phyloP scores from a whole-genome alignment of 1,140 invertebrate species.

The Periplaneta americana region DNA sequence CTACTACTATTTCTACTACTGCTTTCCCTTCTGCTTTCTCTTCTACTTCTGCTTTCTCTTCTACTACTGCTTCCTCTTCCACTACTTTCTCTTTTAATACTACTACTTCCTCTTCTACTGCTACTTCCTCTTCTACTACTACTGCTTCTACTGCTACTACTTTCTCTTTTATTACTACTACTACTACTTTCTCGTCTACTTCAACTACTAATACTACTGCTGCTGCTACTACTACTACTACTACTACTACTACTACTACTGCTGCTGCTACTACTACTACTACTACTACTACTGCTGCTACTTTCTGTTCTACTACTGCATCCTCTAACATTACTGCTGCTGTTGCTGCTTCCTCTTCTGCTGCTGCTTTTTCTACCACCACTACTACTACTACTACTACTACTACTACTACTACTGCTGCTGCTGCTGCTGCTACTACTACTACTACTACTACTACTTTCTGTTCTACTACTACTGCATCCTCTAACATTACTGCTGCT shows the following conservation, averaged over 20 bases:
- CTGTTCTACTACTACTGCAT: no score
- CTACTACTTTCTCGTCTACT: background rate
- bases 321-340: background rate
- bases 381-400: background rate
- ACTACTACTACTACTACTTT: background rate
- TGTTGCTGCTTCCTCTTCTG: background rate
- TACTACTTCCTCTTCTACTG: background rate
- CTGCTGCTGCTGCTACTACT: background rate
- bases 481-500: no score
- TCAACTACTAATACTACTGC: background rate
- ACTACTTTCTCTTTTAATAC: background rate
- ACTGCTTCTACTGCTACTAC: no score
- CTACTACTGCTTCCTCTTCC: background rate
- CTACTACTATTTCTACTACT: no score
- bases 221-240: background rate
- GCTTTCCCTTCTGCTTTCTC: no score
- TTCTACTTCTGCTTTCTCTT: no score
- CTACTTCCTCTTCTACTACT: no score
- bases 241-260: background rate
- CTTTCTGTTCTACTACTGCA: background rate
- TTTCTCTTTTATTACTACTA: background rate
- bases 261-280: background rate
- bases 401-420: background rate
- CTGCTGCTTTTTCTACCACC: background rate
- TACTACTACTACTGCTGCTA: background rate